phyloP scores from a whole-genome alignment of 2,888 invertebrate species.

The Scotopteryx bipunctaria region DNA sequence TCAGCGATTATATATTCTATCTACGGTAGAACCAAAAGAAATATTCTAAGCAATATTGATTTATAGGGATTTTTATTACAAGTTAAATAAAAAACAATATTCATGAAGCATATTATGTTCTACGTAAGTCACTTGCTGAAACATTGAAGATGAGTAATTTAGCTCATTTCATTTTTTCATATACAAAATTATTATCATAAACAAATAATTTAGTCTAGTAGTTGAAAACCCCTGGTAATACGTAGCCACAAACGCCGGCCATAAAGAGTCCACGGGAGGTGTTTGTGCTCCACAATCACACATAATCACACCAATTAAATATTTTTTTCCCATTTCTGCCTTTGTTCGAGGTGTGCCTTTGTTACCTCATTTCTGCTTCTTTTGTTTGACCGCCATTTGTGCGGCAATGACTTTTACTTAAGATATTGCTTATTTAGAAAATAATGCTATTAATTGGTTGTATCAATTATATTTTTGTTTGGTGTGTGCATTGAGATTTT shows the following conservation, averaged over 20 bases:
- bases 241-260: conserved; percentile 17
- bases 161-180: neutral
- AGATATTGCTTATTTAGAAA: conserved; percentile 36
- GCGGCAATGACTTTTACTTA: conserved; percentile 22
- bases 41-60: too few relatives aligned
- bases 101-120: too few relatives aligned
- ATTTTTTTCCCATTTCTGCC: conserved; percentile 75
- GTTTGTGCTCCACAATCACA: conserved; percentile 71
- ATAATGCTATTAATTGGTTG: conserved; percentile 18
- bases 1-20: too few relatives aligned
- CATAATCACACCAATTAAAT: conserved; percentile 79
- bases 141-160: too few relatives aligned
- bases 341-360: conserved; percentile 68
- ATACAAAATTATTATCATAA: too few relatives aligned
- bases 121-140: too few relatives aligned
- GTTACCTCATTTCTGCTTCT: conserved; percentile 62
- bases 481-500: neutral
- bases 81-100: too few relatives aligned
- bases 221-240: conserved; percentile 4
- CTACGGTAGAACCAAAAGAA: too few relatives aligned
- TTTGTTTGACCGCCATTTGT: conserved; percentile 56
- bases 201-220: neutral
- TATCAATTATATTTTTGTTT: conserved; percentile 5
- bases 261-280: conserved; percentile 63
- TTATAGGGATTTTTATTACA: too few relatives aligned